Conservation (phyloP, 2,797 vertebrate genomes). For the Ctenochaetus hawaiiensis region DNA sequence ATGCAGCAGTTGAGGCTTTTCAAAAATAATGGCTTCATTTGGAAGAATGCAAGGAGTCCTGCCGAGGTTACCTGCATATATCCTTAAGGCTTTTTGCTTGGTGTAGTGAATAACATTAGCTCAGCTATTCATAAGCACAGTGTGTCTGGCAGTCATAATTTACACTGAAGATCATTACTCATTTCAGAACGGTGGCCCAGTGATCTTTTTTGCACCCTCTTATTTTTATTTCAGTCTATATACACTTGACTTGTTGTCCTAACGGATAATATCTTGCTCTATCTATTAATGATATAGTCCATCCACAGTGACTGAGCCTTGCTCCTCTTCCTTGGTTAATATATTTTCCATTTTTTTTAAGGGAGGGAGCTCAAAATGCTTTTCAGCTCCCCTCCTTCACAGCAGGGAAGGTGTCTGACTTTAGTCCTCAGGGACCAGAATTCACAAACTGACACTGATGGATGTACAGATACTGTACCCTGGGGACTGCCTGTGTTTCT, state of each 20-base stretch:
- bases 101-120: slow-evolving; percentile 51
- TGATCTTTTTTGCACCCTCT: slow-evolving; percentile 1
- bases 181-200: slow-evolving; percentile 21
- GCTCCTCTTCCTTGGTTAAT: slow-evolving; percentile 57
- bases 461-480: slow-evolving; percentile 30
- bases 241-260: slow-evolving; percentile 8
- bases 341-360: neutral
- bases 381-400: slow-evolving; percentile 18
- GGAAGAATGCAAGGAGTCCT: slow-evolving; percentile 22
- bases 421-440: slow-evolving; percentile 35
- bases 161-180: slow-evolving; percentile 29
- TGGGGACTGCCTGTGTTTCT: slow-evolving; percentile 28
- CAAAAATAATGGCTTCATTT: slow-evolving; percentile 62
- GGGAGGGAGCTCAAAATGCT: neutral
- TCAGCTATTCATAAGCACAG: slow-evolving; percentile 48
- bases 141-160: slow-evolving; percentile 32
- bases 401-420: slow-evolving; percentile 30
- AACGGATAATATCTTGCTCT: neutral
- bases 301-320: slow-evolving; percentile 57
- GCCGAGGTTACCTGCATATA: slow-evolving; percentile 33
- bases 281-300: neutral
- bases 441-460: slow-evolving; percentile 32
- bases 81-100: slow-evolving; percentile 31
- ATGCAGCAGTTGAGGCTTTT: slow-evolving; percentile 42
- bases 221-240: slow-evolving; percentile 10